phyloP scores from a whole-genome alignment of 2,797 vertebrate genomes.

The Pangasius larnaudii region DNA sequence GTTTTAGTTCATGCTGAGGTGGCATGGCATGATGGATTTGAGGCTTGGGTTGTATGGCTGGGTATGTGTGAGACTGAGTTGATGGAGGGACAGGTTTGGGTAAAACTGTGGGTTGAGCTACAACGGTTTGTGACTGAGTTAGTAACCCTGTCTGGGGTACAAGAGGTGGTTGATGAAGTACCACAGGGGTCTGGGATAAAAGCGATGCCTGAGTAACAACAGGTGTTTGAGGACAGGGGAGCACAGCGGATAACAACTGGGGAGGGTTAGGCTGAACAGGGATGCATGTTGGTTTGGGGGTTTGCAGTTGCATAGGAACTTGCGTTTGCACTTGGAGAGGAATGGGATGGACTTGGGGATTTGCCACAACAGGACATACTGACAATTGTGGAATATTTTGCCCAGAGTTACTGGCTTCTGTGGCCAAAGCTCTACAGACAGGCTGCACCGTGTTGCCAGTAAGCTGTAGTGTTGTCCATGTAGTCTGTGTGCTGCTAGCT shows the following conservation, averaged over 20 bases:
- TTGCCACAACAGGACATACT: constrained; percentile 74
- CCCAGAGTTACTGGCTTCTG: constrained; percentile 69
- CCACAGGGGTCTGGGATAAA: constrained; percentile 67
- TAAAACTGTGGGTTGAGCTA: constrained; percentile 66
- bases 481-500: constrained; percentile 94
- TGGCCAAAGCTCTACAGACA: constrained; percentile 77
- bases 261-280: constrained; percentile 68
- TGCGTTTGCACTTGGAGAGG: constrained; percentile 77
- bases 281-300: constrained; percentile 68
- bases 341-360: constrained; percentile 76
- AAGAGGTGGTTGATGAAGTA: constrained; percentile 70
- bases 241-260: constrained; percentile 67
- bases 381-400: constrained; percentile 73
- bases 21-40: constrained; percentile 60
- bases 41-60: constrained; percentile 78
- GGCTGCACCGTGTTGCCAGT: constrained; percentile 94
- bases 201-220: constrained; percentile 69
- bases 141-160: constrained; percentile 69
- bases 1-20: constrained; percentile 45
- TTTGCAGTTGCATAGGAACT: constrained; percentile 69
- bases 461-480: constrained; percentile 96
- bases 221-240: constrained; percentile 69
- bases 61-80: constrained; percentile 55
- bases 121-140: constrained; percentile 69
- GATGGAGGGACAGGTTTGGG: constrained; percentile 47